Percentiles rank a stretch among this genome's conserved stretches.
Conservation (phyloP, 2,113 vertebrate species). For the Galbula dea region DNA sequence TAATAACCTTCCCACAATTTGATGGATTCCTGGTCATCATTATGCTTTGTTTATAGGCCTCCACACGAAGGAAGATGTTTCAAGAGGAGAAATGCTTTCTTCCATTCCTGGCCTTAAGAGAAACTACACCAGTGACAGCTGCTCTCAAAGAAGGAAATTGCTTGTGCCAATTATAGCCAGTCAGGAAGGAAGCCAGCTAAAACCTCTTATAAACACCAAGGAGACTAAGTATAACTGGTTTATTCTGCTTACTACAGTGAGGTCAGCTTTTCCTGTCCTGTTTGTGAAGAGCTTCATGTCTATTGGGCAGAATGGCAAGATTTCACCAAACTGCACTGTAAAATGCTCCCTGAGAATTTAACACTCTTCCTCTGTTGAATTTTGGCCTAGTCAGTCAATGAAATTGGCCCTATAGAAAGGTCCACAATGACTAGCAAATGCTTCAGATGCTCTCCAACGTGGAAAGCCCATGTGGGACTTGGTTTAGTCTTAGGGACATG, state of each 20-base stretch:
- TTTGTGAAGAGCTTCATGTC: constrained; percentile 11
- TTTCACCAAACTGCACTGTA: background rate
- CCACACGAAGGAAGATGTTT: background rate
- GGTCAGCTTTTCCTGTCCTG: constrained; percentile 27
- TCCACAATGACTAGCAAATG: background rate
- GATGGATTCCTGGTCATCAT: constrained; percentile 2
- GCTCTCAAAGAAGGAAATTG: constrained; percentile 52
- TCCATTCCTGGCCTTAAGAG: constrained; percentile 8
- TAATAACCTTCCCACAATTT: background rate
- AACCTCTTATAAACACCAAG: constrained; percentile 60
- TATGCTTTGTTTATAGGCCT: constrained; percentile 41
- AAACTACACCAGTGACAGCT: constrained; percentile 28
- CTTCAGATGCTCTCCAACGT: background rate
- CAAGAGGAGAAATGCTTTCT: constrained; percentile 16
- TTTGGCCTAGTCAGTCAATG: background rate
- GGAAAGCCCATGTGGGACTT: background rate
- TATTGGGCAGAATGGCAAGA: background rate
- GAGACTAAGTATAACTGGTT: constrained; percentile 55
- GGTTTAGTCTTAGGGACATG: too few relatives aligned
- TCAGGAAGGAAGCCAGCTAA: constrained; percentile 48
- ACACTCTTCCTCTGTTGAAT: background rate
- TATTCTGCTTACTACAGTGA: constrained; percentile 50
- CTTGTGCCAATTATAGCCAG: constrained; percentile 57
- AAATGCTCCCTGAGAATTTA: background rate
- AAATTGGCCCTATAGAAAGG: background rate